Base-by-base conservation (phyloP, 2,113 vertebrate species). In the Gorsachius goisagi region DNA sequence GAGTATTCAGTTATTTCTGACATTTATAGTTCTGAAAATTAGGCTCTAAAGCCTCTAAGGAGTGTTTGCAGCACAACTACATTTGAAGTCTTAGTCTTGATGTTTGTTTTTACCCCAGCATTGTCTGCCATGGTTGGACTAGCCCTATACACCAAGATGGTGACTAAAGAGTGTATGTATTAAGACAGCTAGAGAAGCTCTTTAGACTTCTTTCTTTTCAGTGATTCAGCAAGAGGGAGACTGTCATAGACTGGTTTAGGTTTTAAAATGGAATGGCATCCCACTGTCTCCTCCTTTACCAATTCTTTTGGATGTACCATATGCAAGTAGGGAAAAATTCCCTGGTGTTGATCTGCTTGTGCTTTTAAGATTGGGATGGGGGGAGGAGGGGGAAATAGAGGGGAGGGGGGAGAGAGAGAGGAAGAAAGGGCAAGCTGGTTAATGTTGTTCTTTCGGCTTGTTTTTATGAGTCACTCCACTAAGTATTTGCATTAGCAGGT, bases 401-500 rank as follows among this genome's bases (percentile, higher is more conserved):
- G 59, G 35, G 19, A 49, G 7, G 1, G 3, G 12, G 9, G 23
- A 6, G 14, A 26, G 45, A 35, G 32, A 76, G 26, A 35, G n/a
- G 35, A 86, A 63, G 44, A 94, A 90, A 94, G 95, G 60, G 35
- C 94, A 95, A 90, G 37, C 68, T 77, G 63, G 75, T 95, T 91
- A 86, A 96, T 97, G 87, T 97, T 97, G 95, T 95, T 66, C 93
- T 97, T 96, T 90, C 20, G 11, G 68, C 78, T 96, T 97, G 96
- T 92, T 97, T 97, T 97, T 96, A 91, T 97, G 97, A 97, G 96
- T 97, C 96, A 96, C 83, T 92, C 78, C 41, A 72, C 76, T 84
- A 91, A 97, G 95, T 97, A 97, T 97, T 97, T 96, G 88, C 94
- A 95, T 96, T 97, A 96, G 93, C 88, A 90, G 82, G 88, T 94